Evolutionary conservation across 2,888 invertebrate species (phyloP), one percentile per base, ranked within the genome.

Genomic region (Ischnus inquisitorius): DNA sequence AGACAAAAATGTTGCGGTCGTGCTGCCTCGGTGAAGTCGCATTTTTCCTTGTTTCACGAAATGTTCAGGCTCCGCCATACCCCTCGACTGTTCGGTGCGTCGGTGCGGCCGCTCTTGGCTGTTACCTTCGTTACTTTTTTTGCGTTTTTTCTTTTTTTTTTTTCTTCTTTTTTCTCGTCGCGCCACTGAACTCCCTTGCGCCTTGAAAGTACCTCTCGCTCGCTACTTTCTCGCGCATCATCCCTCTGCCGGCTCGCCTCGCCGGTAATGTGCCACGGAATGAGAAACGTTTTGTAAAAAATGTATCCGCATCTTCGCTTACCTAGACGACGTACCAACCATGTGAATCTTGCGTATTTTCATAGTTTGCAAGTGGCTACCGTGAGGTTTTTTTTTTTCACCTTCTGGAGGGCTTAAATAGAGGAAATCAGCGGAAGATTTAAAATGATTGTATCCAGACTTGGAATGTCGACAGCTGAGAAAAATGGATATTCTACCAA

Each of bases 1-100:
- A 93, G 93, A 93, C 93, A 93, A 93, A 93, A 93, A 93, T 93
- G 91, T 89, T 93, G 93, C 91, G 93, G 93, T 92, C 91, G 92
- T 92, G 91, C 90, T 91, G 81, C 86, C 87, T 91, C 90, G 90
- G 90, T 88, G 89, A 90, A 92, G 91, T 89, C 90, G 91, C 92
- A 92, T 93, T 93, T 93, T 93, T 93, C 92, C 93, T 92, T 92
- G 91, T 93, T 93, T 92, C 90, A 92, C 92, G 90, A 93, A 93
- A 93, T 92, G 92, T 91, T 92, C 89, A 91, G 86, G 34, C 34
- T 34, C 6, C 89, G 87, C 88, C 88, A 65, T 69, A 71, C 57
- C 67, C 77, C 69, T 41, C 64, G 19, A 22, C 87, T 88, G 86
- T 88, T 86, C 51, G 34, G 90, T 91, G 65, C 82, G 88, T 89